phyloP scores from a whole-genome alignment of 1,140 invertebrate species.

The Lutraria rhynchaena region DNA sequence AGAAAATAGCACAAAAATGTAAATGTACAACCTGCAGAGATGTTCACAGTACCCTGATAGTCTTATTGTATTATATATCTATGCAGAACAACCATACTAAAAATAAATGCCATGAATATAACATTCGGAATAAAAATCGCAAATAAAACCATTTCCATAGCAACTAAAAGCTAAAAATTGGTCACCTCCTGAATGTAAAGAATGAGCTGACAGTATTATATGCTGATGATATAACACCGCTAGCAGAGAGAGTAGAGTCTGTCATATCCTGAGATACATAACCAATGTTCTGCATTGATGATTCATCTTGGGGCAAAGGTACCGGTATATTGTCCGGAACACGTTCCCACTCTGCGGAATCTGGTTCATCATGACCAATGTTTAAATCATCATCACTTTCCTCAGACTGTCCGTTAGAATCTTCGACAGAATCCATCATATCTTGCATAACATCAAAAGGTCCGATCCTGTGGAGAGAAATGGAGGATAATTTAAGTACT shows the following conservation, averaged over 20 bases:
- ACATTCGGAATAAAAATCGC: too few relatives aligned
- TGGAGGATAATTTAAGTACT: too few relatives aligned
- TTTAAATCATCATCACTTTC: constrained; percentile 49
- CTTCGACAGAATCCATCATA: constrained; percentile 59
- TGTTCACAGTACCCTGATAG: too few relatives aligned
- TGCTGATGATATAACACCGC: constrained; percentile 49
- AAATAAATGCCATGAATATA: too few relatives aligned
- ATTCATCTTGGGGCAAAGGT: constrained; percentile 4
- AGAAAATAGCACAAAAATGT: too few relatives aligned
- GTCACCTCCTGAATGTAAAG: constrained; percentile 33
- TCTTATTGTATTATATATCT: too few relatives aligned
- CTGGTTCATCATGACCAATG: constrained; percentile 16
- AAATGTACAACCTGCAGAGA: too few relatives aligned
- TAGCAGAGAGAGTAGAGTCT: constrained; percentile 52
- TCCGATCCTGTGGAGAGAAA: constrained; percentile 44
- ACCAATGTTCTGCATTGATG: constrained; percentile 25
- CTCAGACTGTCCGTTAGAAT: constrained; percentile 53
- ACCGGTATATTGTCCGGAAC: constrained; percentile 50
- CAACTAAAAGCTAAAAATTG: neutral
- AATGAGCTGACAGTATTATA: constrained; percentile 49
- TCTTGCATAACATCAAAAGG: constrained; percentile 57
- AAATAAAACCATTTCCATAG: too few relatives aligned
- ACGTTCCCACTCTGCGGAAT: constrained; percentile 43
- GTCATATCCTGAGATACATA: constrained; percentile 53
- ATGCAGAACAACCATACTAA: too few relatives aligned